A percentile compares a stretch with the other conserved stretches of the same genome.
Evolutionary conservation across 53 echinoderm and acorn worm species (phyloP).

Genomic region (Echinarachnius parma): DNA sequence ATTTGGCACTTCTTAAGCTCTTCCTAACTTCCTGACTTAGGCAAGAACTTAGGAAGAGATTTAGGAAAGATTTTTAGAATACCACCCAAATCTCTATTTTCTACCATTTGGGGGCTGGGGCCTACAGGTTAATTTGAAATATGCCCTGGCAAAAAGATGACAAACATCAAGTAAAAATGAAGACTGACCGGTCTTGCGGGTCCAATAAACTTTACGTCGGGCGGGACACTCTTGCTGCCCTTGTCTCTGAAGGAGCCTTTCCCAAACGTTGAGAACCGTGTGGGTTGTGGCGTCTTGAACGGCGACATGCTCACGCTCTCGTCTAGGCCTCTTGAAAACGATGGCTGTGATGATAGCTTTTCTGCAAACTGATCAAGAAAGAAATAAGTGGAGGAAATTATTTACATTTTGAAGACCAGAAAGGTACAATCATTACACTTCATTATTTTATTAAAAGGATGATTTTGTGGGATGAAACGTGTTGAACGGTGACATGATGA

Average conservation of each 20-base stretch:
- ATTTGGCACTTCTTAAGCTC: too few relatives aligned
- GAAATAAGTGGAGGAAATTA: background rate
- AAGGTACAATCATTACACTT: too few relatives aligned
- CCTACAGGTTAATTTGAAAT: background rate
- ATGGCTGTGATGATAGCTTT: background rate
- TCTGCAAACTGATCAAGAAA: conserved; percentile 32
- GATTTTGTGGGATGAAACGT: too few relatives aligned
- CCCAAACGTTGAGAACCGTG: conserved; percentile 33
- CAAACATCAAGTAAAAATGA: background rate
- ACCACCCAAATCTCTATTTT: too few relatives aligned
- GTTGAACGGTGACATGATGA: too few relatives aligned
- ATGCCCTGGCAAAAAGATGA: background rate
- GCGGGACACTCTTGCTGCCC: conserved; percentile 44
- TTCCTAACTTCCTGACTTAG: too few relatives aligned
- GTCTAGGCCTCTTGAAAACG: conserved; percentile 2
- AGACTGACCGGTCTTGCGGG: conserved; percentile 57
- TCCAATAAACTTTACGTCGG: conserved; percentile 30
- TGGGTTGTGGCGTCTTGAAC: conserved; percentile 36
- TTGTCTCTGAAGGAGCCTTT: conserved; percentile 8
- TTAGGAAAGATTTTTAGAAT: too few relatives aligned
- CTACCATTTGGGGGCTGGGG: background rate
- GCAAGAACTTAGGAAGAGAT: too few relatives aligned
- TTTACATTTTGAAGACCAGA: too few relatives aligned
- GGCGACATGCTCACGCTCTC: conserved; percentile 37
- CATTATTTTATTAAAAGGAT: too few relatives aligned